These are phyloP conservation scores for Helogale parvula DNA, from an alignment of 2,113 vertebrate genomes.

Conservation along the genomic window DNA sequence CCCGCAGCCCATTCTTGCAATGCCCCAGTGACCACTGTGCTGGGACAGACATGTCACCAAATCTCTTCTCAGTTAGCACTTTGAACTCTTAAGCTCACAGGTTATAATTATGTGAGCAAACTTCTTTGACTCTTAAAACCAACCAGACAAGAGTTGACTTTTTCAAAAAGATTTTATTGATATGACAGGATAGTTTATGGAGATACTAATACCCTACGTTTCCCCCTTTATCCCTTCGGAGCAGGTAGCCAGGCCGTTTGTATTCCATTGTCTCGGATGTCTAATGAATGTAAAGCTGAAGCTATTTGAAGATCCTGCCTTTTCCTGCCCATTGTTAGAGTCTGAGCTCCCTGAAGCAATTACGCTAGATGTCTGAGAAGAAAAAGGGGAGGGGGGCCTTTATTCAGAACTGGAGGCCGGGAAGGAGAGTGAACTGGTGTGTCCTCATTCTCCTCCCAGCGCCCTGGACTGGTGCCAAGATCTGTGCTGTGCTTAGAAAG, in stretches of 20 bases:
- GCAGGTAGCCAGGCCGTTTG: background rate
- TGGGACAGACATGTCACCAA: background rate
- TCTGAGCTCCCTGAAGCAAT: conserved; percentile 21
- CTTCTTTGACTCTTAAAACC: conserved; percentile 20
- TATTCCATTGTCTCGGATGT: background rate
- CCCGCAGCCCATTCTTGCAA: background rate
- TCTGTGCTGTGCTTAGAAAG: background rate
- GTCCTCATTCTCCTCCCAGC: background rate
- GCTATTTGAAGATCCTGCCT: background rate
- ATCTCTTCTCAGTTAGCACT: background rate
- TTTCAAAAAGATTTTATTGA: background rate
- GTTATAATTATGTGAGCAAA: background rate
- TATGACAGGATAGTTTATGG: background rate
- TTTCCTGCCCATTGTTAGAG: background rate
- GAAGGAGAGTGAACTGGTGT: background rate
- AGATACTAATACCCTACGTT: background rate
- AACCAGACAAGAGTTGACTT: background rate
- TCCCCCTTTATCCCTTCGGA: background rate
- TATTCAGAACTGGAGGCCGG: background rate
- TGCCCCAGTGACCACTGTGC: background rate
- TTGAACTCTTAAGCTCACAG: background rate
- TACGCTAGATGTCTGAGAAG: background rate
- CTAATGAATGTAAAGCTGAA: conserved; percentile 20
- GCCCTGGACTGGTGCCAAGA: background rate
- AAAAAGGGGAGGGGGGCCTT: background rate